These are phyloP conservation scores for Pseudolaguvia tuberculata DNA, from an alignment of 2,113 vertebrate genomes.

Conservation along the genomic window DNA sequence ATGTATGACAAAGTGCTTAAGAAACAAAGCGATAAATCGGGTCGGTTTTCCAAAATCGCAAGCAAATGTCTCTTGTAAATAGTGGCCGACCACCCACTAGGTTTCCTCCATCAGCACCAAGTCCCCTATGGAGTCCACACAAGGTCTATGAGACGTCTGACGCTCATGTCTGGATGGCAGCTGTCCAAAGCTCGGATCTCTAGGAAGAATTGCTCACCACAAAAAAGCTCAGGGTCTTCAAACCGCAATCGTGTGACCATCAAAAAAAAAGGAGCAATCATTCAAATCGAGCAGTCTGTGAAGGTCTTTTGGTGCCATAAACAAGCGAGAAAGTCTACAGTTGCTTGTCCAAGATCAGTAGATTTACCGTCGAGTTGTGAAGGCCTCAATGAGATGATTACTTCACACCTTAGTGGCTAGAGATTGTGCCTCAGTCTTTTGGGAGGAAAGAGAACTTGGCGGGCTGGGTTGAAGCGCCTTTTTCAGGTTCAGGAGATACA, in stretches of 20 bases:
- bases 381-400: slow-evolving; percentile 11
- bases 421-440: slow-evolving; percentile 76
- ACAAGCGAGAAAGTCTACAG: slow-evolving; percentile 23
- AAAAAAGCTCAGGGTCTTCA: background rate
- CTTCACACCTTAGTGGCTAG: slow-evolving; percentile 77
- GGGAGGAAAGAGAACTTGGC: slow-evolving; percentile 70
- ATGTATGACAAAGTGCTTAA: slow-evolving; percentile 46
- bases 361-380: slow-evolving; percentile 27
- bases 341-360: slow-evolving; percentile 32
- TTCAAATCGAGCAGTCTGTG: slow-evolving; percentile 29
- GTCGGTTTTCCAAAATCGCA: slow-evolving; percentile 3
- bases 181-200: slow-evolving; percentile 33
- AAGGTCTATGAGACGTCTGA: slow-evolving; percentile 12
- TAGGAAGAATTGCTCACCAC: slow-evolving; percentile 10
- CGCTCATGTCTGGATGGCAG: slow-evolving; percentile 43
- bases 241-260: background rate
- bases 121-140: slow-evolving; percentile 13
- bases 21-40: slow-evolving; percentile 30
- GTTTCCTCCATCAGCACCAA: background rate
- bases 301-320: slow-evolving; percentile 24
- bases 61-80: slow-evolving; percentile 24
- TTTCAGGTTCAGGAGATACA: slow-evolving; percentile 72
- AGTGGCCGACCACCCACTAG: slow-evolving; percentile 39
- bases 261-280: background rate
- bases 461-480: slow-evolving; percentile 65